Evolutionary conservation across 2,113 vertebrate species (phyloP).

Genomic region (Rhynchomys soricoides): DNA sequence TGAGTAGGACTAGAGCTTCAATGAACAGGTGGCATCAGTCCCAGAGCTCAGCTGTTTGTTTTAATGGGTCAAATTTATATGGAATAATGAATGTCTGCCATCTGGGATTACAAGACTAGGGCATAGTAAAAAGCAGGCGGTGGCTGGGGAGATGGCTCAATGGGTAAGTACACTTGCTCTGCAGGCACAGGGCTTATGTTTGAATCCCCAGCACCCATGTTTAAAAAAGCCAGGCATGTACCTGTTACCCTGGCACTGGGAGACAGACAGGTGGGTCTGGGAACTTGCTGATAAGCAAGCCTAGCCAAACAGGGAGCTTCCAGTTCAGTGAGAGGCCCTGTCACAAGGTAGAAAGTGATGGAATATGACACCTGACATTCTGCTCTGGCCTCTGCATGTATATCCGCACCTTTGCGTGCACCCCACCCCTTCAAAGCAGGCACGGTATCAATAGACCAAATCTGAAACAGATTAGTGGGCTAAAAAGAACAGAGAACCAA

Average conservation of each 20-base stretch:
- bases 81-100: background rate
- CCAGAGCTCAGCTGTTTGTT: background rate
- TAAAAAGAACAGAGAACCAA: rapidly evolving
- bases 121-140: background rate
- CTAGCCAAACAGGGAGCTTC: background rate
- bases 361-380: no score
- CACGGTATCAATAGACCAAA: background rate
- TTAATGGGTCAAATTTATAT: background rate
- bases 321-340: background rate
- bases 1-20: background rate
- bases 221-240: background rate
- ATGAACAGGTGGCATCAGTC: background rate
- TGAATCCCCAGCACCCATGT: background rate
- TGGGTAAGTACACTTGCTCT: background rate
- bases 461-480: no score
- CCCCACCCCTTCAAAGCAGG: background rate
- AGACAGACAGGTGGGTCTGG: background rate
- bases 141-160: background rate
- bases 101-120: background rate
- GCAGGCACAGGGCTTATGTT: background rate
- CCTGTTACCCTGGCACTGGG: background rate
- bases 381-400: background rate
- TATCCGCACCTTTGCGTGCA: background rate
- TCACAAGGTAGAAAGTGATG: background rate
- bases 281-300: background rate